Conservation (phyloP, 2,113 vertebrate species). For the Laticauda laticaudata region DNA sequence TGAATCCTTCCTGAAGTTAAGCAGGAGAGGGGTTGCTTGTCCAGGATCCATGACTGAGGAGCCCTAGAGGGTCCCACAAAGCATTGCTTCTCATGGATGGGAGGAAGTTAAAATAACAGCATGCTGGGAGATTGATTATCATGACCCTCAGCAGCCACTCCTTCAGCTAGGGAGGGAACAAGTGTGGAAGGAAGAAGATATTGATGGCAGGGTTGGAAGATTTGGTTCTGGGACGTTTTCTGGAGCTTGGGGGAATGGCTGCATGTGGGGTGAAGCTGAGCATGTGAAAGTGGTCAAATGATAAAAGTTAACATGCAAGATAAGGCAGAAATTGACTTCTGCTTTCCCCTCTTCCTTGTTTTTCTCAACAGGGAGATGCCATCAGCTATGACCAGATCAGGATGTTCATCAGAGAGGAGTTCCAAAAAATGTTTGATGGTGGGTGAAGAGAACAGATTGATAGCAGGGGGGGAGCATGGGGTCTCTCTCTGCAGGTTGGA, state of each 20-base stretch:
- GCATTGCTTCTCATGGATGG: neutral
- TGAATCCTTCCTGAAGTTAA: neutral
- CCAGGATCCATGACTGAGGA: neutral
- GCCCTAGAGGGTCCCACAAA: neutral
- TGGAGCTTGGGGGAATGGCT: neutral
- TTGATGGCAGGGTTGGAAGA: neutral
- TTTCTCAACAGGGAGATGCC: constrained; percentile 75
- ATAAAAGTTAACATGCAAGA: neutral
- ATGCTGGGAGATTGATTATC: neutral
- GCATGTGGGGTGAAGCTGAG: neutral
- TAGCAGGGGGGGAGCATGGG: neutral
- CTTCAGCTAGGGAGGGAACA: neutral
- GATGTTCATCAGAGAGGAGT: constrained; percentile 92
- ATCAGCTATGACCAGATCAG: constrained; percentile 95
- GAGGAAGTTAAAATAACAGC: neutral
- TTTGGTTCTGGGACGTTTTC: neutral
- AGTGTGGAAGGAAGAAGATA: neutral
- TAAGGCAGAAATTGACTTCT: neutral
- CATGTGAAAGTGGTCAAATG: neutral
- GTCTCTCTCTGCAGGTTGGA: neutral
- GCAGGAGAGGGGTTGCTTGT: neutral
- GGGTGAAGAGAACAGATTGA: rapidly evolving
- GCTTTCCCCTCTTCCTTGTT: rapidly evolving
- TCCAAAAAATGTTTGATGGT: constrained; percentile 95
- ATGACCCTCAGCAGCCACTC: neutral